Percentiles rank a stretch among this genome's conserved stretches.
Conservation (phyloP, 2,113 vertebrate species). For the Nycticebus coucang region DNA sequence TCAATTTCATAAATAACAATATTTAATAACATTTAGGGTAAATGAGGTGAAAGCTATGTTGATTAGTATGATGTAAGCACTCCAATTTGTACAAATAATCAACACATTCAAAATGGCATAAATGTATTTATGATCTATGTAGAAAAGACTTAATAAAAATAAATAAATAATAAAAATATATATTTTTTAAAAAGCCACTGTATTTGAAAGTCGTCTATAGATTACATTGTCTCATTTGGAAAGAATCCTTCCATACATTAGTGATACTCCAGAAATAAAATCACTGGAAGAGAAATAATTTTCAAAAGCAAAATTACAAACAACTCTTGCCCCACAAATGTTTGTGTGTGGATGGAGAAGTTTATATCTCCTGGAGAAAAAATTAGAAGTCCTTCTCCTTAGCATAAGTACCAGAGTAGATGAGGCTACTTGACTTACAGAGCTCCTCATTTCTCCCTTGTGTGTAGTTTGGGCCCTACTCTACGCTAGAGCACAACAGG, state of each 20-base stretch:
- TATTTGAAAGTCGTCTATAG: neutral
- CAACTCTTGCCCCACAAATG: neutral
- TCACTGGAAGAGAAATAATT: neutral
- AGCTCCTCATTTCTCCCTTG: neutral
- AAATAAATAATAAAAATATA: too few species aligned
- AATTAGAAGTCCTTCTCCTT: neutral
- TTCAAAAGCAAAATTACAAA: conserved; percentile 26
- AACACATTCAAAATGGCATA: too few species aligned
- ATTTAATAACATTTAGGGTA: neutral
- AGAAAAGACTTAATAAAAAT: too few species aligned
- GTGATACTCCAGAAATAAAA: neutral
- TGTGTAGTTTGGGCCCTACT: neutral
- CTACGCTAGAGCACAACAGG: neutral
- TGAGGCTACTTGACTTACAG: neutral
- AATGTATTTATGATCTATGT: too few species aligned
- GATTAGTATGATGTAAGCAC: too few species aligned
- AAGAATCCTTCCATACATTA: neutral
- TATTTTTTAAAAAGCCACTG: neutral
- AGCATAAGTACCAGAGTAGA: neutral
- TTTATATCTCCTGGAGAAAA: neutral
- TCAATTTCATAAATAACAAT: neutral
- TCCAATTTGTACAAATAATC: too few species aligned
- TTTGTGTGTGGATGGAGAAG: neutral
- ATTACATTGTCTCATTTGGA: neutral
- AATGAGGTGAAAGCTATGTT: too few species aligned